phyloP scores from a whole-genome alignment of 2,797 vertebrate species.

The Notamacropus eugenii region DNA sequence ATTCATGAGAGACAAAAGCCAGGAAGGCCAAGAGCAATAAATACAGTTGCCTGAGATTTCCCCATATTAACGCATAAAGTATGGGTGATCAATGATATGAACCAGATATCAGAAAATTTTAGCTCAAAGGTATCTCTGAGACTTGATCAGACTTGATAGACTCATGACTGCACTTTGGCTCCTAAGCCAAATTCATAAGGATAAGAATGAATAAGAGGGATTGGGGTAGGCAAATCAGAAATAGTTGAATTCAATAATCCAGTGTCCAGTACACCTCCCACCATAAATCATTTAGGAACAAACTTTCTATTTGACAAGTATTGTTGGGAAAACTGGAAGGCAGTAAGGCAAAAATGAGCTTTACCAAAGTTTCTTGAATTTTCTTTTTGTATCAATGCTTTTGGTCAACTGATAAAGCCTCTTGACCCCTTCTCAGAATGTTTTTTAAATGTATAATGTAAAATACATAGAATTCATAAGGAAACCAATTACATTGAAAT shows the following conservation, averaged over 20 bases:
- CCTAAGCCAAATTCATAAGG: not conserved
- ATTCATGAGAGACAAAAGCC: not conserved
- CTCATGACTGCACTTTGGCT: not conserved
- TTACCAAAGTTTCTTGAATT: not conserved
- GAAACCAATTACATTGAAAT: not conserved
- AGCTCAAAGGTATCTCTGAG: not conserved
- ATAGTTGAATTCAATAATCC: not conserved
- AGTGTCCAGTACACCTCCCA: not conserved
- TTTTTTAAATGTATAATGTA: not conserved
- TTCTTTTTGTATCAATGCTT: not conserved
- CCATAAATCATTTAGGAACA: not conserved
- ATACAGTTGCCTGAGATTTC: not conserved
- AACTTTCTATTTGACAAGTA: not conserved
- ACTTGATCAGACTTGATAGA: not conserved
- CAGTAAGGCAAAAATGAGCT: not conserved
- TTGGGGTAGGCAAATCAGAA: not conserved
- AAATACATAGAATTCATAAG: not conserved
- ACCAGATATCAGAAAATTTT: not conserved
- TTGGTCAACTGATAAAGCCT: not conserved
- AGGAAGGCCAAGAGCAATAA: not conserved
- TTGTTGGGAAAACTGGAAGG: not conserved
- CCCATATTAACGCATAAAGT: not conserved
- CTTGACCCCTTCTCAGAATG: not conserved
- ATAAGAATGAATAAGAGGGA: not conserved
- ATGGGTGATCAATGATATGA: not conserved